These are phyloP conservation scores for Phortica magna DNA, from an alignment of 2,888 invertebrate species.

Conservation along the genomic window DNA sequence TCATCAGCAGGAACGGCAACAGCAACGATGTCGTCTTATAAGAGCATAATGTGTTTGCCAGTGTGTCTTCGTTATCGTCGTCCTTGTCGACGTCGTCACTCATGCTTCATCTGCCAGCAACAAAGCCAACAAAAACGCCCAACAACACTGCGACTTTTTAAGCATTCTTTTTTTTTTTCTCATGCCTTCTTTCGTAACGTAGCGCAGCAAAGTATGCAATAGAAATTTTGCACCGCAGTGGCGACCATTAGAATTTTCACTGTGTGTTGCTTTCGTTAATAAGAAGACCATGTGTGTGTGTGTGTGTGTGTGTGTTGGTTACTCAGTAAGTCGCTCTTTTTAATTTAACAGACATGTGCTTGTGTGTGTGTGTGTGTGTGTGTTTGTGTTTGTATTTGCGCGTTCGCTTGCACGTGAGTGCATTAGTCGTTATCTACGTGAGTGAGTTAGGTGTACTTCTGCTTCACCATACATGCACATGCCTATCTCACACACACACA, in stretches of 20 bases:
- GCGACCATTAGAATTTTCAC: slow-evolving; percentile 8
- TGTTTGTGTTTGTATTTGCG: no score
- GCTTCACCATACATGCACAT: no score
- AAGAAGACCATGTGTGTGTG: slow-evolving; percentile 37
- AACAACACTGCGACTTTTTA: neutral
- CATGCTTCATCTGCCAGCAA: slow-evolving; percentile 21
- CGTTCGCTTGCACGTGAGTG: slow-evolving; percentile 52
- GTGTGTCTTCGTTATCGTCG: neutral
- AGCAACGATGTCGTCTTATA: neutral
- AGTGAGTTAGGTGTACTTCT: neutral
- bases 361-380: slow-evolving; percentile 21
- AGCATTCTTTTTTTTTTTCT: neutral
- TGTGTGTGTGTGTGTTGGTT: slow-evolving; percentile 20
- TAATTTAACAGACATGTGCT: neutral
- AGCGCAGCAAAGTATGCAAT: slow-evolving; percentile 54
- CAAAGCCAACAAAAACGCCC: slow-evolving; percentile 6
- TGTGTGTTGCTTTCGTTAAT: slow-evolving; percentile 41
- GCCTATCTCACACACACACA: neutral
- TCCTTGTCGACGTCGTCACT: slow-evolving; percentile 1
- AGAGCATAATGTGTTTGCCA: neutral
- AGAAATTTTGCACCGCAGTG: slow-evolving; percentile 43
- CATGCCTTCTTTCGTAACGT: neutral
- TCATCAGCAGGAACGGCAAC: neutral
- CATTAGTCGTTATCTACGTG: slow-evolving; percentile 51
- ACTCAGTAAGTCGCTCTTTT: neutral